Evolutionary conservation across 2,113 vertebrate genomes (phyloP), one percentile per base, ranked within the genome.

Genomic region (Mandrillus leucophaeus): DNA sequence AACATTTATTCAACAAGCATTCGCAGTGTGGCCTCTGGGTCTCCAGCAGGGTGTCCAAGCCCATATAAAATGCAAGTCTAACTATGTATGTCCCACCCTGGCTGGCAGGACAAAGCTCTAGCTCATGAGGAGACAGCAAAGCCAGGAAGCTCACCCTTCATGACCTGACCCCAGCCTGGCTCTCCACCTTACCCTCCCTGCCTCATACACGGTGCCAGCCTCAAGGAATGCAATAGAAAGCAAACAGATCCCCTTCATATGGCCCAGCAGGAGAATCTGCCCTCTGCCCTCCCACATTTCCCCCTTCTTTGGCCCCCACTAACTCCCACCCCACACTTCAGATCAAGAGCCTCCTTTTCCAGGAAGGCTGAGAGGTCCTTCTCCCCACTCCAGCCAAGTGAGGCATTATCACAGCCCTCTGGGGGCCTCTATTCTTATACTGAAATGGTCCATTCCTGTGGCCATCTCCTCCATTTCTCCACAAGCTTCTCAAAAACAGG

Each of bases 191-290:
- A 73, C 6, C 30, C 43, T 64, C 32, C 25, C 45, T 13, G 48
- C 7, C 7, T 76, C 66, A 52, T 2, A 1, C 2, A 17, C 50
- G 32, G 13, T 38, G 61, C 55, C 52, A 84, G 73, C 64, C 5
- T 16, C 35, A 57, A 64, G 11, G 20, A 72, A 48, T 40, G 25
- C 43, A 35, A 12, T 2, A 75, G 61, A 66, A 80, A 89, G 35
- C 38, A 73, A 40, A 13, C 13, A 10, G 5, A 18, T 40, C 20
- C 59, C 20, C 16, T 25, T 78, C 35, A 10, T 6, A 52, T 48
- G 61, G 35, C n/a, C 30, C 17, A 5, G 3, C 4, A 0, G 38
- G 22, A 18, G 6, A 30, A 25, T 8, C 43, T 32, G 55, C 17
- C 17, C 59, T n/a, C 27, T 32, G n/a, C 32, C 61, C 22, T n/a